Evolutionary conservation across 2,888 invertebrate species (phyloP), one percentile per base, ranked within the genome.

Genomic region (Aradus depressus): DNA sequence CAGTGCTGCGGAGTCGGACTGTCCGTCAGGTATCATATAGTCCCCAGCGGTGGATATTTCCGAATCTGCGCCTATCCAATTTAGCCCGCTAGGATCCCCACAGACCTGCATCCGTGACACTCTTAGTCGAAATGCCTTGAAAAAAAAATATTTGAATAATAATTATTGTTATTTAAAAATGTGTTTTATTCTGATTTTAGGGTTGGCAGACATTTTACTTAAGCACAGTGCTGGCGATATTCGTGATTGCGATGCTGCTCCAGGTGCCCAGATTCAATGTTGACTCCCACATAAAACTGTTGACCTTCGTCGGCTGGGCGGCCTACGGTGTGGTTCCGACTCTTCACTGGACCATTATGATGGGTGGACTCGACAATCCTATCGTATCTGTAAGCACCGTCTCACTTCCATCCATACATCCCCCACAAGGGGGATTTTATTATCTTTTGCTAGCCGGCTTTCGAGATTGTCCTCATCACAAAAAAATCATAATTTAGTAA

Each of bases 301-400:
- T 79, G 49, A 80, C 88, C 52, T 87, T 90, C 67, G 81, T 88
- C 52, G 76, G 77, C 5, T 90, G 90, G 89, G 88, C 89, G 3
- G 80, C 79, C 12, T 92, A 90, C 64, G 95, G 96, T 1, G 79
- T 95, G 3, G 72, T 93, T 58, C 95, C 95, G 2, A 85, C 92
- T 2, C 68, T 86, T 47, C 96, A 96, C 65, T 96, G 95, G 95
- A 80, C 84, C 0, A 72, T 82, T 59, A 77, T 83, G 28, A 86
- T 91, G 81, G 92, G 92, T 16, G 93, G 95, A 6, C 77, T 86
- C 64, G 80, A 80, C 41, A 82, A 87, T 64, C 81, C 84, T 44
- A 79, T 93, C 71, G 93, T 95, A 34, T 73, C 76, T 70, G 88
- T 88, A 63, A 67, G 71, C 58, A 37, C 43, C 14, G 4, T 50